Evolutionary conservation across 2,888 invertebrate species (phyloP), one percentile per base, ranked within the genome.

Genomic region (Sminthurinus aureus): DNA sequence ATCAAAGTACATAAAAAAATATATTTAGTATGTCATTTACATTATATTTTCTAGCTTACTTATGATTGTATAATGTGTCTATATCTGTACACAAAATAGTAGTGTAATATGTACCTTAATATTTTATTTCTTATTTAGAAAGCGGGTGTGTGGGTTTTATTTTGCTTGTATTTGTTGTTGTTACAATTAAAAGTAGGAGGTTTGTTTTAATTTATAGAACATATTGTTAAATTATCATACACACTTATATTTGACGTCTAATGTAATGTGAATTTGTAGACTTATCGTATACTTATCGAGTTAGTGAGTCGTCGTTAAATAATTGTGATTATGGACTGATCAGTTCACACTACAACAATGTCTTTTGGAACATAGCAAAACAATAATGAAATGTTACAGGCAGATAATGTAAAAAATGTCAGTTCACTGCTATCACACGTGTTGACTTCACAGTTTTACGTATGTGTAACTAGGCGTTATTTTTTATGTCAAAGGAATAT

Each of bases 71-170:
- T n/a, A n/a, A n/a, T 38, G 38, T 38, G 38, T 38, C 1, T 38
- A 38, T 38, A 38, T 38, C 1, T 6, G 6, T 38, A 38, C 38
- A 38, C 38, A 38, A 38, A 38, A 38, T 38, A 38, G 38, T 58
- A 58, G 18, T 58, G 58, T 58, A 58, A 58, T 58, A 38, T 6
- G 38, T 38, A 38, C 38, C 38, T 38, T 38, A 38, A 38, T 38
- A 38, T 38, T 38, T 38, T 38, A 38, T 38, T 38, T 38, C 38
- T 38, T 38, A 38, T 38, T 38, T 38, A 38, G 38, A 38, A 38
- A n/a, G 79, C 67, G 69, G 79, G 79, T 67, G 79, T 26, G 69
- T 79, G 69, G 69, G 26, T 67, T 71, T 50, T 79, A 51, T 69
- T 79, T 71, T 24, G 66, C 50, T 79, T 79, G 24, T 79, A 15